A percentile compares a stretch with the other conserved stretches of the same genome.
Conservation (phyloP, 2,797 vertebrate species). For the Phrynocephalus guinanensis region DNA sequence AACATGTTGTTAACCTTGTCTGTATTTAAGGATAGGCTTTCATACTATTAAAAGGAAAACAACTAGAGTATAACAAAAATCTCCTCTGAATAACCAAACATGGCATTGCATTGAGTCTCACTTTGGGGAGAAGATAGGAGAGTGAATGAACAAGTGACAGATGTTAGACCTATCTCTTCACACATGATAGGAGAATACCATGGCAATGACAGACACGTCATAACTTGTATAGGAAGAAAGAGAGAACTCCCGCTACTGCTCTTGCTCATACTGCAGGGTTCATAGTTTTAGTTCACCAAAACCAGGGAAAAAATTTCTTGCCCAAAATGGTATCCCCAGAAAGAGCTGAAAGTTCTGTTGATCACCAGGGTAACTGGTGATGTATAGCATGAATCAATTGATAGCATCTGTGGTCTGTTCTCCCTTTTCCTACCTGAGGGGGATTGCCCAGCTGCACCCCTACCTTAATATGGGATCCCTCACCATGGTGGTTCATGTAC, state of each 20-base stretch:
- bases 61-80: neutral
- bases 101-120: slow-evolving; percentile 22
- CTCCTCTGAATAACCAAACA: slow-evolving; percentile 4
- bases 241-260: slow-evolving; percentile 14
- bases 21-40: neutral
- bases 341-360: neutral
- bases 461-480: no score
- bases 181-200: slow-evolving; percentile 15
- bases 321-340: neutral
- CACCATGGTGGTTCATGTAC: no score
- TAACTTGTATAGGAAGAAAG: slow-evolving; percentile 16
- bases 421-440: no score
- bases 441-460: no score
- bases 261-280: neutral
- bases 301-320: slow-evolving; percentile 2
- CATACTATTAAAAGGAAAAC: neutral
- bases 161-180: slow-evolving; percentile 30
- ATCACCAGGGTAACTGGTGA: neutral
- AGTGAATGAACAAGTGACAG: slow-evolving; percentile 12
- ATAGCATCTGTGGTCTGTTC: no score
- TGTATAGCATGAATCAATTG: neutral
- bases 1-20: neutral
- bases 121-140: slow-evolving; percentile 18
- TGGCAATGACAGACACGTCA: slow-evolving; percentile 23
- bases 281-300: slow-evolving; percentile 15